Evolutionary conservation across 2,113 vertebrate genomes (phyloP).

Genomic region (Aplodontia rufa): DNA sequence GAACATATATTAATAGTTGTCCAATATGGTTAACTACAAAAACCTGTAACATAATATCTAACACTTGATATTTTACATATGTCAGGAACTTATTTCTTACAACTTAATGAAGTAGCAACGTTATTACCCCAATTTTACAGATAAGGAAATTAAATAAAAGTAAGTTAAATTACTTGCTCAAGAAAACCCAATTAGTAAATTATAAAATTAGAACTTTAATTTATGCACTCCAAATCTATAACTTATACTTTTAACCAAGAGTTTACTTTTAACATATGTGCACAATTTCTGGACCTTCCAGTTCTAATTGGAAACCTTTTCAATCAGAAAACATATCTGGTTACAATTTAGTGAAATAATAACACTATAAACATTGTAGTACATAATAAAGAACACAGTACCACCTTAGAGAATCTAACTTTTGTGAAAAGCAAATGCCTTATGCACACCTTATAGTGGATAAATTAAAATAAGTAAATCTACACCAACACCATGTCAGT

Average conservation of each 20-base stretch:
- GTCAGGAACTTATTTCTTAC: neutral
- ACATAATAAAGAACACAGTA: neutral
- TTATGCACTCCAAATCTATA: neutral
- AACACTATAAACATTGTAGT: neutral
- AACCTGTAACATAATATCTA: neutral
- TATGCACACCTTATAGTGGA: neutral
- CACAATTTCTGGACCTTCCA: neutral
- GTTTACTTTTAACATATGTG: neutral
- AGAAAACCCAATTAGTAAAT: neutral
- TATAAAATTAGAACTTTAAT: neutral
- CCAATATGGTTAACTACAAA: neutral
- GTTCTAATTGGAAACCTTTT: neutral
- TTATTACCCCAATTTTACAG: neutral
- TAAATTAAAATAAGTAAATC: neutral
- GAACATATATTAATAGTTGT: slow-evolving; percentile 2
- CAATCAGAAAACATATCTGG: neutral
- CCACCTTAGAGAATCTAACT: neutral
- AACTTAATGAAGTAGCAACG: neutral
- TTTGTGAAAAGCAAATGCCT: neutral
- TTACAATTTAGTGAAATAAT: neutral
- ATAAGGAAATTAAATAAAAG: neutral
- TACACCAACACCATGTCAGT: neutral
- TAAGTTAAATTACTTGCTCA: neutral
- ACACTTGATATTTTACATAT: neutral
- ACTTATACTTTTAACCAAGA: neutral